Conservation (phyloP, 2,888 invertebrate species). For the Clanis bilineata region DNA sequence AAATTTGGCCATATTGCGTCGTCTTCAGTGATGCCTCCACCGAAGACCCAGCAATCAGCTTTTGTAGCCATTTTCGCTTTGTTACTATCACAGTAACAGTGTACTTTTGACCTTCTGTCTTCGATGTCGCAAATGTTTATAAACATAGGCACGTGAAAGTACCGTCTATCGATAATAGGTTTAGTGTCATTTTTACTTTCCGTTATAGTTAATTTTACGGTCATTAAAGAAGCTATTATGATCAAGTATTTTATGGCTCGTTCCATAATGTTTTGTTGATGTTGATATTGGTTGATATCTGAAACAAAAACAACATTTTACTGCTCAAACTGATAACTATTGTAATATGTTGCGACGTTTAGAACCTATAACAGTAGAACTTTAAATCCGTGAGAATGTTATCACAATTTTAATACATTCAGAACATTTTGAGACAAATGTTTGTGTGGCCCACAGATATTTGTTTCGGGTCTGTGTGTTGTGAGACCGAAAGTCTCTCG, state of each 20-base stretch:
- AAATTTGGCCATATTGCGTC: conserved; percentile 89
- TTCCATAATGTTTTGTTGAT: conserved; percentile 54
- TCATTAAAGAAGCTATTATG: conserved; percentile 69
- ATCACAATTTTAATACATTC: not conserved
- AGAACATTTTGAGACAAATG: not conserved
- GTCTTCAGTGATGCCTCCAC: conserved; percentile 82
- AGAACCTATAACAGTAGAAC: not conserved
- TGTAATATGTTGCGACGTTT: not conserved
- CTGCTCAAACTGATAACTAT: not conserved
- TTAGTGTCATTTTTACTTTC: conserved; percentile 69
- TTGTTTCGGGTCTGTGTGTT: too few relatives aligned
- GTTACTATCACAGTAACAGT: conserved; percentile 76
- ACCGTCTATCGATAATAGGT: conserved; percentile 59
- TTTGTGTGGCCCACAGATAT: too few relatives aligned
- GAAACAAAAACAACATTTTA: conserved; percentile 44
- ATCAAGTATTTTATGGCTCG: conserved; percentile 64
- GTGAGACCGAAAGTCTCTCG: too few relatives aligned
- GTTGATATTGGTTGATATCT: conserved; percentile 37
- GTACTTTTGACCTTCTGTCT: conserved; percentile 71
- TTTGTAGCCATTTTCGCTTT: conserved; percentile 82
- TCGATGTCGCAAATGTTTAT: conserved; percentile 74
- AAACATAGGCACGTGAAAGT: conserved; percentile 62
- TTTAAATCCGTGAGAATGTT: not conserved
- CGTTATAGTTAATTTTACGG: conserved; percentile 62
- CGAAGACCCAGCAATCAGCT: conserved; percentile 89